Base-by-base conservation (phyloP, 2,797 vertebrate genomes). In the Gallinago nigripennis region DNA sequence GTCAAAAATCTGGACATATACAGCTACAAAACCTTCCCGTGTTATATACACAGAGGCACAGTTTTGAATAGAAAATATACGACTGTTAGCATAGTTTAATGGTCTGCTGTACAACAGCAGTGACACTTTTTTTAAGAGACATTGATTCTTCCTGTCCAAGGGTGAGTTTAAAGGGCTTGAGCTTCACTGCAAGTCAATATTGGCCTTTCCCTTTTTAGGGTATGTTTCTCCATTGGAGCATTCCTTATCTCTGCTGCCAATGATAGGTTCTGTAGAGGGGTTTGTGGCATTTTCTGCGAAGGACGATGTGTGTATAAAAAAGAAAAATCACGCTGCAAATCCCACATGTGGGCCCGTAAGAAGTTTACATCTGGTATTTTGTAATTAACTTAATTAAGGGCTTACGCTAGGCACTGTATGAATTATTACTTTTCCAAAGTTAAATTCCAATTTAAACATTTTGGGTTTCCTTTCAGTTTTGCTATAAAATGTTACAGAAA, bases 201-300 rank as follows among this genome's bases (percentile, higher is more conserved):
- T 86, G 83, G 79, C 86, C 93, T 93, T 97, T 97, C 93, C 95
- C 96, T 97, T 98, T 97, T 96, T 96, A 96, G 93, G 94, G 93
- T 90, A 69, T 97, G 88, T 91, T 97, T 94, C 91, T 91, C 65
- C 90, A 65, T 81, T 43, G 91, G 72, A 96, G 73, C 61, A 41
- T 75, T 93, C 78, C 94, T 97, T 87, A 95, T 95, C 92, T 95
- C 90, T 81, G 80, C 68, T 75, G 76, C 33, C 0, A 17, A 17
- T 58, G 72, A 92, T 65, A 45, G 79, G 91, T 82, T 89, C 72
- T 66, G 89, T 50, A 60, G 35, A 94, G 50, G 35, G 43, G 28
- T 85, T 88, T 87, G 37, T 86, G 60, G 37, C 2, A 2, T 86
- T 92, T 88, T 91, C 79, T 89, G 72, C 61, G 72, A 92, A 86